Evolutionary conservation across 1,140 invertebrate species (phyloP), one percentile per base, ranked within the genome.

Genomic region (Drosophila rhopaloa): DNA sequence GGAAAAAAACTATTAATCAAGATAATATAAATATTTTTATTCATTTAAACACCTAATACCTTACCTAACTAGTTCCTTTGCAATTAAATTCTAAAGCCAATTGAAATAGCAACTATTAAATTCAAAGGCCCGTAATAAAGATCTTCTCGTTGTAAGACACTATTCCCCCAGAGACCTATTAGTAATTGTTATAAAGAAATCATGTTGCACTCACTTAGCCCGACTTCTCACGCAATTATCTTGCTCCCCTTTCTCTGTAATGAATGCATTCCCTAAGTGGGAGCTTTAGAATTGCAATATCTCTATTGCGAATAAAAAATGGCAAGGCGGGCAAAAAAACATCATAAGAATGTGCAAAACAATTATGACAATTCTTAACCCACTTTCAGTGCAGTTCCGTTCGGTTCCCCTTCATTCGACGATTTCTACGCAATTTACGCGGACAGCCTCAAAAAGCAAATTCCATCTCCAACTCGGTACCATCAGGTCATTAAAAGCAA

Each of bases 351-450:
- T 70, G 65, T 79, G 56, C 57, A 81, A 58, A 66, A 62, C 83
- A 79, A 86, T 88, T 86, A 86, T 86, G 71, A 79, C 83, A 83
- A 86, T 86, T 88, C 79, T 79, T 88, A 83, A 86, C 84, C 82
- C 50, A 86, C 71, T 83, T 88, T 86, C 27, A 32, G 47, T 16
- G 51, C 40, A 60, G 54, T 57, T 48, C 41, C 50, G 65, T 70
- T 70, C 65, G 38, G 32, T 37, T 55, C 53, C 50, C 65, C 51
- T 41, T 51, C n/a, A 0, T 70, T 37, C 63, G 38, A 58, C 46
- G 62, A 85, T 88, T 86, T 81, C 57, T 72, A 72, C 76, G 75
- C 75, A 82, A 88, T 85, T 84, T 79, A 60, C 66, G 57, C 66
- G 65, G 32, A 37, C 75, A 85, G 63, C 55, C 59, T 78, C 71